Conservation (phyloP, 2,888 invertebrate species). For the Acleris laterana region DNA sequence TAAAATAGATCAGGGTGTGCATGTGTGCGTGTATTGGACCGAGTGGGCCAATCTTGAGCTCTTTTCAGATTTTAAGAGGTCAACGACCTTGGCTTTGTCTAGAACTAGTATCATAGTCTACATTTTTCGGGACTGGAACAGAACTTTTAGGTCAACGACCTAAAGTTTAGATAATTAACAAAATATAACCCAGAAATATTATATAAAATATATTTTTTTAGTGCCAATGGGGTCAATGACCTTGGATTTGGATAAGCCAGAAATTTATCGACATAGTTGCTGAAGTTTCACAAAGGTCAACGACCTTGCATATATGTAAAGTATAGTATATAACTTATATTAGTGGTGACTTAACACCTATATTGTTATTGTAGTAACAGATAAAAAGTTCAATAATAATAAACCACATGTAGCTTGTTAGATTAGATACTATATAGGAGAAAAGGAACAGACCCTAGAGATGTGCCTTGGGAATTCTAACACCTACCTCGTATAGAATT, state of each 20-base stretch:
- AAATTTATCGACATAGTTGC: background rate
- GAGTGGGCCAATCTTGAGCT: conserved; percentile 23
- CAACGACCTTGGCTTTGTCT: conserved; percentile 14
- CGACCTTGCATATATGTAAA: background rate
- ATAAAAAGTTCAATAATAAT: no score
- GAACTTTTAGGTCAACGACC: background rate
- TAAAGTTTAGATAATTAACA: background rate
- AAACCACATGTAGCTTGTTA: no score
- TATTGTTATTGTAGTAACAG: no score
- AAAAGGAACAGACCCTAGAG: no score
- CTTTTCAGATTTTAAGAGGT: conserved; percentile 25
- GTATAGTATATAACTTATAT: no score
- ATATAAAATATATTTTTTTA: no score
- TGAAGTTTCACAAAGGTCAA: background rate
- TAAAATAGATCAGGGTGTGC: conserved; percentile 26
- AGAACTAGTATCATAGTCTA: no score
- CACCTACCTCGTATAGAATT: conserved; percentile 87
- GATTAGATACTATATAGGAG: no score
- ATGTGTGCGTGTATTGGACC: conserved; percentile 26
- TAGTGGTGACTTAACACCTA: no score
- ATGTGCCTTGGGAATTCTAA: no score
- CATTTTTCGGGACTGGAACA: no score
- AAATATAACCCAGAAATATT: no score
- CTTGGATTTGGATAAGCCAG: background rate
- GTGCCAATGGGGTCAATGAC: background rate